These are phyloP conservation scores for Pristis pectinata DNA, from an alignment of 2,797 vertebrate species.

Conservation along the genomic window DNA sequence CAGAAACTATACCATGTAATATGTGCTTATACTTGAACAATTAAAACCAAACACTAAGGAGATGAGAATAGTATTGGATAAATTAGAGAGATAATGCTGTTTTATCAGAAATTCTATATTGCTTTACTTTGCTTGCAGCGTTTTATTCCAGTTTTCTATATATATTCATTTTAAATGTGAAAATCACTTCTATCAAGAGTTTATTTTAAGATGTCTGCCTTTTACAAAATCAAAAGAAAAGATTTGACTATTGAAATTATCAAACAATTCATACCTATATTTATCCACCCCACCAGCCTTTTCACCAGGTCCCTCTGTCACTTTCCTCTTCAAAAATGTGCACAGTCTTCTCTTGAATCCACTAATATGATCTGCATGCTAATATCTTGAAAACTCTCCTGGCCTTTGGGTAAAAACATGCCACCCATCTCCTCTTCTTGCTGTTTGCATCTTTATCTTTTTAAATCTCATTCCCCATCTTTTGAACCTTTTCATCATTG, in stretches of 20 bases:
- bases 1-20: no score
- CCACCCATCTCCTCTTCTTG: no score
- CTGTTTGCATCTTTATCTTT: no score
- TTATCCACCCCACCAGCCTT: no score
- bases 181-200: background rate
- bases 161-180: background rate
- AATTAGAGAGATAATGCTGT: background rate
- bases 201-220: background rate
- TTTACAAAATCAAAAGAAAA: background rate
- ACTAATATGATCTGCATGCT: no score
- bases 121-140: background rate
- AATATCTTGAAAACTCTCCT: no score
- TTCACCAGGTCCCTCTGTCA: no score
- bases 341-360: no score
- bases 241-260: background rate
- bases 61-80: background rate
- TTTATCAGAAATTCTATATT: constrained; percentile 8
- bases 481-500: no score
- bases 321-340: no score
- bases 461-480: no score
- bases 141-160: background rate
- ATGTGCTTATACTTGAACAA: background rate
- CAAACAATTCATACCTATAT: background rate
- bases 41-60: background rate
- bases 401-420: no score